Percentiles rank a stretch among this genome's conserved stretches.
These are phyloP conservation scores for Salmo trutta DNA, from an alignment of 2,797 vertebrate species.

Conservation along the genomic window DNA sequence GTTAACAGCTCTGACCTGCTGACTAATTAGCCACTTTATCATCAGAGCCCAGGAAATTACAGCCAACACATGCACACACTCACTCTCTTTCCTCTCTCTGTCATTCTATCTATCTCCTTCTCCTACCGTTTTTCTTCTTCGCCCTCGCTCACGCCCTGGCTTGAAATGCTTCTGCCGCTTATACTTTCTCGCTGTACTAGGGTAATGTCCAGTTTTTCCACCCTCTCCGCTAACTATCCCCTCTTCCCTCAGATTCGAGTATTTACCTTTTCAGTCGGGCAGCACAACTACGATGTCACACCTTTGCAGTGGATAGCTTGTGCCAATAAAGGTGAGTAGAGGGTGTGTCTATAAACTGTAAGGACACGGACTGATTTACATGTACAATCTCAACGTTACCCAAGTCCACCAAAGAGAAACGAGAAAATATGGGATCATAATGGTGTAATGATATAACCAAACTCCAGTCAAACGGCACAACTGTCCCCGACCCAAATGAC, in stretches of 20 bases:
- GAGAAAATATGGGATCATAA: too few relatives aligned
- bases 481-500: constrained; percentile 41
- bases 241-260: constrained; percentile 85
- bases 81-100: background rate
- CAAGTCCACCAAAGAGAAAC: background rate
- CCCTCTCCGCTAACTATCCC: rapidly evolving
- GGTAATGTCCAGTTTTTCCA: background rate
- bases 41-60: constrained; percentile 57
- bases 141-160: background rate
- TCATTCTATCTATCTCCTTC: background rate
- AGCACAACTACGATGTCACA: constrained; percentile 97
- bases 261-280: constrained; percentile 97
- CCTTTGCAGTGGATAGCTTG: constrained; percentile 98
- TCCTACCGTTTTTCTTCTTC: background rate
- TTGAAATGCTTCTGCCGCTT: background rate
- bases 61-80: constrained; percentile 33
- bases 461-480: background rate
- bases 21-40: constrained; percentile 72
- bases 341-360: background rate
- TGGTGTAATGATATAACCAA: too few relatives aligned
- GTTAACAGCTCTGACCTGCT: constrained; percentile 69
- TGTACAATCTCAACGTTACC: too few relatives aligned
- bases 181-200: background rate
- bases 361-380: background rate
- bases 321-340: constrained; percentile 90